These are phyloP conservation scores for Hypotaenidia philippensis DNA, from an alignment of 2,797 vertebrate species.

Conservation along the genomic window DNA sequence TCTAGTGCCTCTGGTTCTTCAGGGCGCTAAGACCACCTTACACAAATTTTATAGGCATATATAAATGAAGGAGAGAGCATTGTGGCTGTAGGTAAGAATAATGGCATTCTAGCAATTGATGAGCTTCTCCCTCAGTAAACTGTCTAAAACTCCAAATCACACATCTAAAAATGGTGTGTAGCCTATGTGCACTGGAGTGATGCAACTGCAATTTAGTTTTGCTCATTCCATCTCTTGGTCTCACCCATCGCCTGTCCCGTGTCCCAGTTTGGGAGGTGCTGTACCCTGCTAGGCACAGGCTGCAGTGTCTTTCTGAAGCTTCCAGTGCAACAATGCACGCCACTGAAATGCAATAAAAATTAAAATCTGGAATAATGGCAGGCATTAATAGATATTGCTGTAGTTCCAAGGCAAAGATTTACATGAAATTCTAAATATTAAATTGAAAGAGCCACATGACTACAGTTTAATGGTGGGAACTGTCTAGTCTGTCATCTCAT, in stretches of 20 bases:
- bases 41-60: neutral
- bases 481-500: neutral
- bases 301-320: neutral
- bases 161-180: neutral
- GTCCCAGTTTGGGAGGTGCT: neutral
- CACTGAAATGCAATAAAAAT: neutral
- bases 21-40: neutral
- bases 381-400: neutral
- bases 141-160: neutral
- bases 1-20: neutral
- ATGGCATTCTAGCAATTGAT: neutral
- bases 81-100: neutral
- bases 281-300: neutral
- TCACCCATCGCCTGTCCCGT: fast-evolving
- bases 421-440: constrained; percentile 7
- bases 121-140: neutral
- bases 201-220: neutral
- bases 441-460: neutral
- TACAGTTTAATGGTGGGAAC: neutral
- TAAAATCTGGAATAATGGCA: neutral
- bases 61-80: neutral
- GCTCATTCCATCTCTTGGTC: neutral
- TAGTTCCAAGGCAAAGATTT: neutral
- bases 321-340: neutral
- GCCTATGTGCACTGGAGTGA: neutral